These are phyloP conservation scores for Epinotia demarniana DNA, from an alignment of 2,888 invertebrate species.

Conservation along the genomic window DNA sequence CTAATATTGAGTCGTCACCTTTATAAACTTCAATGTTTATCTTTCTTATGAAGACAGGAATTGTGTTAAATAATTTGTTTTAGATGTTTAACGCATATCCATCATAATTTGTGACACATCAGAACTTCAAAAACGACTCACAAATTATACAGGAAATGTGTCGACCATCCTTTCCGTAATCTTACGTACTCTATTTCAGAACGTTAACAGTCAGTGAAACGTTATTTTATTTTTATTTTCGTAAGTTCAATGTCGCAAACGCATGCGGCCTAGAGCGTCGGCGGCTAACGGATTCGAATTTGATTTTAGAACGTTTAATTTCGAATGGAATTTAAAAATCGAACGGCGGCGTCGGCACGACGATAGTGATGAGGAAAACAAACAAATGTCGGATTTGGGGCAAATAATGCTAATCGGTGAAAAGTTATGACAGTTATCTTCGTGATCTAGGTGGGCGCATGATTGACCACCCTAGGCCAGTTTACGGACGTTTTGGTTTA, in stretches of 20 bases:
- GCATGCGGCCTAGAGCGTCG: constrained; percentile 45
- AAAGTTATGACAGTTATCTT: constrained; percentile 46
- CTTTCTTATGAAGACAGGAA: constrained; percentile 43
- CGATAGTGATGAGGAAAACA: constrained; percentile 32
- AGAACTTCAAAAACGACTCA: constrained; percentile 33
- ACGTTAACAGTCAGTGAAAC: constrained; percentile 43
- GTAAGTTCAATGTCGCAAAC: constrained; percentile 72
- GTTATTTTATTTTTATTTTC: constrained; percentile 59
- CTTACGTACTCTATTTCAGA: constrained; percentile 55
- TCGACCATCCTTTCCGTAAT: constrained; percentile 49
- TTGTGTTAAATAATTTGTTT: constrained; percentile 37
- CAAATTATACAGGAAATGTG: constrained; percentile 45
- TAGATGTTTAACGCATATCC: constrained; percentile 35
- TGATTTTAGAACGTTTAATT: constrained; percentile 32
- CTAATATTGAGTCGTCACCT: constrained; percentile 30
- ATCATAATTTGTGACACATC: constrained; percentile 40
- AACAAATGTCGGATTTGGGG: constrained; percentile 36
- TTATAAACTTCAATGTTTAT: constrained; percentile 35
- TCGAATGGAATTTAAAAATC: constrained; percentile 21
- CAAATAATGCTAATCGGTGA: constrained; percentile 40
- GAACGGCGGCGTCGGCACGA: constrained; percentile 32
- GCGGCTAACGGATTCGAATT: constrained; percentile 23
- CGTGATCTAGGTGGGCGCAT: constrained; percentile 20
- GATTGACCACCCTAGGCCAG: constrained; percentile 24
- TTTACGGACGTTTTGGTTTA: constrained; percentile 26